Base-by-base conservation (phyloP, 2,888 invertebrate species). In the Dascillus cervinus region DNA sequence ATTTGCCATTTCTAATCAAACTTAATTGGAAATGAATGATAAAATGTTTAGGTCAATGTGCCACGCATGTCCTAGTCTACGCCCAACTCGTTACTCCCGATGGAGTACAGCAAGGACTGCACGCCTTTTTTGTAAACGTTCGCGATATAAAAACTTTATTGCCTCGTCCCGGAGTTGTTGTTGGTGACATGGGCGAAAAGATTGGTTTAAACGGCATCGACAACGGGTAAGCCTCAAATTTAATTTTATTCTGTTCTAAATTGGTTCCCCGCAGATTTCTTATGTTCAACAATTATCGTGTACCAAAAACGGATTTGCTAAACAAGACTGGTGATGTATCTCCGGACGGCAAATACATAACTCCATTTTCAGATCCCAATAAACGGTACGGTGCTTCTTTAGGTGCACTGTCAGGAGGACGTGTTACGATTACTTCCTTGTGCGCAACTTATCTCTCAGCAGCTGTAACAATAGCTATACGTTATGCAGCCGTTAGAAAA, bases 151-250 rank as follows among this genome's bases (percentile, higher is more conserved):
- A 72, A 33, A 87, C 85, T 0, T 59, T 86, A 52, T 54, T 73
- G 29, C 75, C 88, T 0, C 76, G 69, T 53, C 79, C 87, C 0
- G 91, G 92, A 1, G 76, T 96, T 1, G 75, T 73, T 0, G 83
- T 94, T 0, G 94, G 92, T 0, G 95, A 96, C 58, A 75, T 96
- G 67, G 96, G 96, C 1, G 85, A 86, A 60, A 96, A 96, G 66
- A 70, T 88, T 21, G 94, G 88, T 0, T 70, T 91, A 4, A 90
- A 95, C 62, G 94, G 91, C 2, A 65, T 95, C 22, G 96, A 96
- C 60, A 96, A 96, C 68, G 96, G 96, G 85, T 87, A 55, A 5
- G 10, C 4, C n/a, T 10, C 12, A 2, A 4, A 1, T 22, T 22
- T 8, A 20, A 3, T 25, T 15, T 25, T 19, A 10, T 3, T 5